Percentiles rank a stretch among this genome's conserved stretches.
These are phyloP conservation scores for Cylloceria caligata DNA, from an alignment of 2,888 invertebrate genomes.

Conservation along the genomic window DNA sequence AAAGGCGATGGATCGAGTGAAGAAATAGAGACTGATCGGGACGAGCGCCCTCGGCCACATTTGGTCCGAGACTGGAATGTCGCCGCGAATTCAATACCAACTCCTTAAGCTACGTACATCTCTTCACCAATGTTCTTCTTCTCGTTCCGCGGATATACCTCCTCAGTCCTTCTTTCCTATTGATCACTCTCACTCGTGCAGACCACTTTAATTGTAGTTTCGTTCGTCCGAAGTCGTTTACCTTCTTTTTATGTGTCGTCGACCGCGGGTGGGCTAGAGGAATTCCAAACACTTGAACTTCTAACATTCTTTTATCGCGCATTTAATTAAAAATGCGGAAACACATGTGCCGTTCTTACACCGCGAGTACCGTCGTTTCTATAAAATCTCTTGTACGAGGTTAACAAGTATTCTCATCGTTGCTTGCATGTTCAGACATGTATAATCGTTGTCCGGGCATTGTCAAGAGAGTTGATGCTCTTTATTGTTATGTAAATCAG, in stretches of 20 bases:
- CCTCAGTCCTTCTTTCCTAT: constrained; percentile 14
- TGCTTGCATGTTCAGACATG: not conserved
- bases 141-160: constrained; percentile 28
- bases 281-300: constrained; percentile 64
- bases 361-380: constrained; percentile 4
- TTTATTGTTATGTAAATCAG: no score
- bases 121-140: constrained; percentile 32
- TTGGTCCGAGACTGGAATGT: constrained; percentile 75
- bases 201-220: constrained; percentile 50
- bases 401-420: not conserved
- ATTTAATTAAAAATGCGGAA: constrained; percentile 66
- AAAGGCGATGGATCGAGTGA: constrained; percentile 51
- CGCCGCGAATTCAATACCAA: constrained; percentile 74
- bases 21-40: constrained; percentile 61
- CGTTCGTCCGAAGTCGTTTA: not conserved
- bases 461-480: no score
- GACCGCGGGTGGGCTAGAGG: constrained; percentile 50
- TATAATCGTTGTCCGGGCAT: not conserved
- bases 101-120: constrained; percentile 60
- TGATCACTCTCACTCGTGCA: constrained; percentile 22
- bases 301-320: constrained; percentile 51
- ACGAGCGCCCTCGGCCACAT: constrained; percentile 67
- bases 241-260: constrained; percentile 36
- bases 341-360: constrained; percentile 36
- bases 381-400: not conserved